These are phyloP conservation scores for Trichomycterus rosablanca DNA, from an alignment of 2,113 vertebrate genomes.

Conservation along the genomic window DNA sequence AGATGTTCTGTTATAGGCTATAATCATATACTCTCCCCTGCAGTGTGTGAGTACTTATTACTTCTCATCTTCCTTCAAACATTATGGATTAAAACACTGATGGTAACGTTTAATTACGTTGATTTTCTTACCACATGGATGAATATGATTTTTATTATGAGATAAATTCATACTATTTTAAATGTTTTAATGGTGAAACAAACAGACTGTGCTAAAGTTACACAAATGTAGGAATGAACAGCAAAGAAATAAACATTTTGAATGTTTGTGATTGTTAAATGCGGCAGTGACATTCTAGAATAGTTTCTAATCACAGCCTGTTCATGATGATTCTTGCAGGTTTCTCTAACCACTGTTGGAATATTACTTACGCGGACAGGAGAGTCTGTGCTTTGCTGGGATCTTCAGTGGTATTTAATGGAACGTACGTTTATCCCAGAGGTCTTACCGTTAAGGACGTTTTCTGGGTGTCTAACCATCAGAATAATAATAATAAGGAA, in stretches of 20 bases:
- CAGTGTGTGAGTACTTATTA: constrained; percentile 17
- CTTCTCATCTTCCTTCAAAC: neutral
- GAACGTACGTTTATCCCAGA: constrained; percentile 6
- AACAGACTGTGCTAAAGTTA: too few species aligned
- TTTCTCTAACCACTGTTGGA: neutral
- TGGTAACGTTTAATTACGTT: too few species aligned
- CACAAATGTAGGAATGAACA: too few species aligned
- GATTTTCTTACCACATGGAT: too few species aligned
- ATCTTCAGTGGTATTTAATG: constrained; percentile 8
- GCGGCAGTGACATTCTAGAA: too few species aligned
- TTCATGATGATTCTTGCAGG: constrained; percentile 8
- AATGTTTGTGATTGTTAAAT: too few species aligned
- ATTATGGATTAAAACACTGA: too few species aligned
- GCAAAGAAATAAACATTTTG: too few species aligned
- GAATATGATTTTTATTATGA: too few species aligned
- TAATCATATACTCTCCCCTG: neutral
- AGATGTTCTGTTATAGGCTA: neutral
- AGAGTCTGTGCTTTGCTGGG: constrained; percentile 15
- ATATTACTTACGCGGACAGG: neutral
- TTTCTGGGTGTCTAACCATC: constrained; percentile 3
- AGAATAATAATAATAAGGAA: neutral
- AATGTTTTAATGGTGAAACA: too few species aligned
- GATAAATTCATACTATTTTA: too few species aligned
- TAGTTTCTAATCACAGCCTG: neutral
- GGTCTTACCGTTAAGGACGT: fast-evolving